These are phyloP conservation scores for Actinostola sp. DNA, from an alignment of 92 coral and sea anemone genomes.

Conservation along the genomic window DNA sequence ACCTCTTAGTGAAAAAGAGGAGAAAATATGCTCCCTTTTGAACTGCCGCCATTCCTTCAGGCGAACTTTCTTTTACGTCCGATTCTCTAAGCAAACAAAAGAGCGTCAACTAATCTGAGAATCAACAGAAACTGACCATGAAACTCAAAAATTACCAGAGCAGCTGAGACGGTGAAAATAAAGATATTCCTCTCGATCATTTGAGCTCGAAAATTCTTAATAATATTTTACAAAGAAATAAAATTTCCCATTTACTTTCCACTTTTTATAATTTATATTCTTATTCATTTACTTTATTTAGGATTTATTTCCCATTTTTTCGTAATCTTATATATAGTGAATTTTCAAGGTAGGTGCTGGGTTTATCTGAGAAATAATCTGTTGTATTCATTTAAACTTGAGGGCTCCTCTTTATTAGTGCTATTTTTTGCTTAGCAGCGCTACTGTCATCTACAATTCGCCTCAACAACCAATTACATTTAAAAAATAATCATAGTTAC, in stretches of 20 bases:
- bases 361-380: neutral
- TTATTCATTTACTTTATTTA: too few species aligned
- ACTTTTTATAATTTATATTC: too few species aligned
- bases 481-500: neutral
- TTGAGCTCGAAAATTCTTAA: too few species aligned
- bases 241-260: too few species aligned
- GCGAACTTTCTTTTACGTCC: slow-evolving; percentile 7
- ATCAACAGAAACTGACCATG: neutral
- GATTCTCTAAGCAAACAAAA: slow-evolving; percentile 5
- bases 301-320: neutral
- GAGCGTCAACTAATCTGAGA: neutral
- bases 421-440: too few species aligned
- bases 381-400: neutral
- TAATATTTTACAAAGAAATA: too few species aligned
- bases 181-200: too few species aligned
- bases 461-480: slow-evolving; percentile 8
- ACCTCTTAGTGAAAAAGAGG: slow-evolving; percentile 10
- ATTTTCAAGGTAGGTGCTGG: too few species aligned
- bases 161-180: neutral
- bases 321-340: neutral
- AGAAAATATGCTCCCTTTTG: slow-evolving; percentile 3
- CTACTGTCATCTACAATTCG: neutral
- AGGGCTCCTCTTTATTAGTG: slow-evolving; percentile 5
- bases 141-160: neutral
- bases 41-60: slow-evolving; percentile 24